A percentile compares a stretch with the other conserved stretches of the same genome.
These are phyloP conservation scores for Rhincodon typus DNA, from an alignment of 2,797 vertebrate species.

Conservation along the genomic window DNA sequence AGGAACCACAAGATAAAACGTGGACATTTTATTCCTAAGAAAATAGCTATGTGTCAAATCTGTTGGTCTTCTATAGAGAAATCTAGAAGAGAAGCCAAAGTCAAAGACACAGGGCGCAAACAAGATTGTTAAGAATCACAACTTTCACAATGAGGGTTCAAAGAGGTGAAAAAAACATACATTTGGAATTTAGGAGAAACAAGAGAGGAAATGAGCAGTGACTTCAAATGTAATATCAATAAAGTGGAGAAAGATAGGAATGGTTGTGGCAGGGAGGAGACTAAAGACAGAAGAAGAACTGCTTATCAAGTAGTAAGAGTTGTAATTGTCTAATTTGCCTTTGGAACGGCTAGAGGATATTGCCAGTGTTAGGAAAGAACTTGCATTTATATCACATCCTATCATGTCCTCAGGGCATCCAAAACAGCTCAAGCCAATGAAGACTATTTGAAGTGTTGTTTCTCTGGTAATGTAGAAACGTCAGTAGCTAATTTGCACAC, in stretches of 20 bases:
- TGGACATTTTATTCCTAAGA: not conserved
- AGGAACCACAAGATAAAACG: not conserved
- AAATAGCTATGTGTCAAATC: not conserved
- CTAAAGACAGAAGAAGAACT: not conserved
- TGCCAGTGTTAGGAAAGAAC: not conserved
- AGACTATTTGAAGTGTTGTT: not conserved
- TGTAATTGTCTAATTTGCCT: not conserved
- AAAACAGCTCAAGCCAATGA: not conserved
- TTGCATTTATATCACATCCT: not conserved
- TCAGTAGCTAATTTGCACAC: not conserved
- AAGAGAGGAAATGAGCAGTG: not conserved
- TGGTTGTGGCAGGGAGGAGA: not conserved
- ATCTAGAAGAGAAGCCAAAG: not conserved
- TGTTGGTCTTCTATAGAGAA: not conserved
- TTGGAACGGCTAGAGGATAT: not conserved
- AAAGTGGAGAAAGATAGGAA: not conserved
- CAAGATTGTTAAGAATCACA: not conserved
- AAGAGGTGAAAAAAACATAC: too few relatives aligned
- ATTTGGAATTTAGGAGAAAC: not conserved
- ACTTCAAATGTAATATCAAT: not conserved
- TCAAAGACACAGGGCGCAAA: not conserved
- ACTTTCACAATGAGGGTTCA: not conserved
- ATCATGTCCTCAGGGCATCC: not conserved
- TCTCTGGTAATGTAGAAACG: not conserved
- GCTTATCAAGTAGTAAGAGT: not conserved